phyloP scores from a whole-genome alignment of 1,140 invertebrate species.

The Euwallacea similis region DNA sequence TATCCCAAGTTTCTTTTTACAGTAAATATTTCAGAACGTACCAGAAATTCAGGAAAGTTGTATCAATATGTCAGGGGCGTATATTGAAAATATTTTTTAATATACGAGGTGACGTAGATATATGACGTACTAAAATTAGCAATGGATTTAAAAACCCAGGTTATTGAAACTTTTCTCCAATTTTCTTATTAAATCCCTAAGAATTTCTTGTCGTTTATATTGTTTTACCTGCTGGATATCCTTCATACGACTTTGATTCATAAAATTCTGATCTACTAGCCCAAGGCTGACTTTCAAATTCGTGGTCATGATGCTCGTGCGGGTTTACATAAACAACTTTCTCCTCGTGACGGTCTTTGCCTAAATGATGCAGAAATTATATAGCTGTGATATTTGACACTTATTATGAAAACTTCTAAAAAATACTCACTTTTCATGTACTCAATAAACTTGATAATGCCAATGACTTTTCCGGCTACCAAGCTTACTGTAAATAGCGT shows the following conservation, averaged over 20 bases:
- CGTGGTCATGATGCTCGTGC: slow-evolving; percentile 26
- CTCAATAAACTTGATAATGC: slow-evolving; percentile 45
- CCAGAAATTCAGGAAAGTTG: too few relatives aligned
- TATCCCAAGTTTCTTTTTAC: background rate
- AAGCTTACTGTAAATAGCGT: slow-evolving; percentile 45
- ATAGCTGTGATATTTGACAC: background rate
- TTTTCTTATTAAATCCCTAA: too few relatives aligned
- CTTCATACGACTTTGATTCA: background rate
- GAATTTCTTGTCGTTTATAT: too few relatives aligned
- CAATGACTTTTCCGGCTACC: slow-evolving; percentile 49
- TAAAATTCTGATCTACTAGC: background rate
- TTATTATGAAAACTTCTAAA: background rate
- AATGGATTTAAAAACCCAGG: too few relatives aligned
- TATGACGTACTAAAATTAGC: too few relatives aligned
- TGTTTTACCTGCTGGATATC: slow-evolving; percentile 16
- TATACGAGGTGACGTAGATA: too few relatives aligned
- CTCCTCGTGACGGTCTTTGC: slow-evolving; percentile 36
- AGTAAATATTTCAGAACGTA: background rate
- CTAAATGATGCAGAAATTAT: background rate
- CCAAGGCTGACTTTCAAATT: slow-evolving; percentile 12
- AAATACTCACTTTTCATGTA: slow-evolving; percentile 44
- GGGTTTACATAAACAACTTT: slow-evolving; percentile 37
- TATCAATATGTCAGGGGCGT: too few relatives aligned
- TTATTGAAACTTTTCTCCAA: too few relatives aligned
- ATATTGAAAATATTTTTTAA: too few relatives aligned